These are phyloP conservation scores for Periphyllus acericola DNA, from an alignment of 2,888 invertebrate species.

Conservation along the genomic window DNA sequence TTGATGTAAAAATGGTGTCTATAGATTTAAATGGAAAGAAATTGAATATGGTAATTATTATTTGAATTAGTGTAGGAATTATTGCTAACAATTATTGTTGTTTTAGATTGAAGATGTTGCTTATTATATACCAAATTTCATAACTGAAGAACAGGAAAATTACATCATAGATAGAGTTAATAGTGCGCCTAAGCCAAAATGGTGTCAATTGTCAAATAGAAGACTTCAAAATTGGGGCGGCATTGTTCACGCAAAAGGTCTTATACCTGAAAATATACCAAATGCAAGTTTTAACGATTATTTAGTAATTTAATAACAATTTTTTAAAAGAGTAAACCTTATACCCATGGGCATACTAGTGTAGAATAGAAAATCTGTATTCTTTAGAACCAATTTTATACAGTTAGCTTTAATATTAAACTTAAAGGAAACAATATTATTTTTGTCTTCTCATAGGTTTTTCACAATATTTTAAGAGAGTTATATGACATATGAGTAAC, in stretches of 20 bases:
- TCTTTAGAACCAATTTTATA: too few relatives aligned
- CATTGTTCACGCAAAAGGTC: constrained; percentile 89
- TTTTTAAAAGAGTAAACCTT: too few relatives aligned
- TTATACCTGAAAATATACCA: constrained; percentile 91
- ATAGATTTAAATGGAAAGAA: neutral
- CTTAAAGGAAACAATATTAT: too few relatives aligned
- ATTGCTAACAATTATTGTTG: neutral
- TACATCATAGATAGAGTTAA: constrained; percentile 79
- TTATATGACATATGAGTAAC: too few relatives aligned
- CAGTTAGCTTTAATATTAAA: too few relatives aligned
- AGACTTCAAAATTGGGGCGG: constrained; percentile 99
- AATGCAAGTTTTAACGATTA: constrained; percentile 65
- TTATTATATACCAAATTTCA: constrained; percentile 88
- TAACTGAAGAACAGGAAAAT: constrained; percentile 78
- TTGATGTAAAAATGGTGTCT: constrained; percentile 11
- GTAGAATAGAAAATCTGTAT: too few relatives aligned
- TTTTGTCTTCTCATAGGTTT: too few relatives aligned
- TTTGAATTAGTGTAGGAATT: neutral
- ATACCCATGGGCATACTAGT: too few relatives aligned
- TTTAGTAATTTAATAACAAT: neutral
- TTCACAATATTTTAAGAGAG: too few relatives aligned
- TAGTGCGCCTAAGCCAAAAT: constrained; percentile 88
- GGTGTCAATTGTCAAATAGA: constrained; percentile 91
- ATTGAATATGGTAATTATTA: constrained; percentile 10
- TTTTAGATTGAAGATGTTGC: constrained; percentile 73